Percentiles rank a stretch among this genome's conserved stretches.
Evolutionary conservation across 2,113 vertebrate species (phyloP).

Genomic region (Cinclus mexicanus): DNA sequence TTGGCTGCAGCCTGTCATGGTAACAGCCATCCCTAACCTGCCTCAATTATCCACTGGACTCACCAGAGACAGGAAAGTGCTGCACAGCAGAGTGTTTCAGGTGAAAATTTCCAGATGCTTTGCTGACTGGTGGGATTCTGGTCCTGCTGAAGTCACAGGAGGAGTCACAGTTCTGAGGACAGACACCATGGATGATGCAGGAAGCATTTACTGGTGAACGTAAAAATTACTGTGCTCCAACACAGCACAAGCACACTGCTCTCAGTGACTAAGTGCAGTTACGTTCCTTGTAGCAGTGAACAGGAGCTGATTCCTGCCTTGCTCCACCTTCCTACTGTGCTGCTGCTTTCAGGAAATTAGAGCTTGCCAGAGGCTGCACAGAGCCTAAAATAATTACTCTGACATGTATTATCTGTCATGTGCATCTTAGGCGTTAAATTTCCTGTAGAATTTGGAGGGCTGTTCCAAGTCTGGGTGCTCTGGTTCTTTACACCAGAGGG

Average conservation of each 20-base stretch:
- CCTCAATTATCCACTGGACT: neutral
- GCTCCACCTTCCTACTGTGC: neutral
- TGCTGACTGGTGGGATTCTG: neutral
- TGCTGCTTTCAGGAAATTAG: neutral
- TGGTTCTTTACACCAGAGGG: neutral
- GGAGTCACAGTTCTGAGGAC: neutral
- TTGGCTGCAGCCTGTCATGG: neutral
- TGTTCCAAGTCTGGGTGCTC: neutral
- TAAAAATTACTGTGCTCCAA: neutral
- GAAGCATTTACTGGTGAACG: neutral
- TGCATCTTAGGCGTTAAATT: neutral
- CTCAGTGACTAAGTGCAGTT: neutral
- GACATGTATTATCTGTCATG: neutral
- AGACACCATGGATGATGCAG: neutral
- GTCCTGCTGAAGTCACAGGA: neutral
- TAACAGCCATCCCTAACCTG: neutral
- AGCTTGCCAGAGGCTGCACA: conserved; percentile 2
- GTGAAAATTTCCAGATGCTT: neutral
- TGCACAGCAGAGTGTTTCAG: neutral
- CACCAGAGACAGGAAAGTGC: neutral
- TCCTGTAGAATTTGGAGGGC: neutral
- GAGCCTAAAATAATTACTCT: neutral
- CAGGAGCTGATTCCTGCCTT: neutral
- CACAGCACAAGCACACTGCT: neutral
- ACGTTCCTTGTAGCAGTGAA: neutral